Conservation (phyloP, 2,888 invertebrate species). For the Epirrita christyi region DNA sequence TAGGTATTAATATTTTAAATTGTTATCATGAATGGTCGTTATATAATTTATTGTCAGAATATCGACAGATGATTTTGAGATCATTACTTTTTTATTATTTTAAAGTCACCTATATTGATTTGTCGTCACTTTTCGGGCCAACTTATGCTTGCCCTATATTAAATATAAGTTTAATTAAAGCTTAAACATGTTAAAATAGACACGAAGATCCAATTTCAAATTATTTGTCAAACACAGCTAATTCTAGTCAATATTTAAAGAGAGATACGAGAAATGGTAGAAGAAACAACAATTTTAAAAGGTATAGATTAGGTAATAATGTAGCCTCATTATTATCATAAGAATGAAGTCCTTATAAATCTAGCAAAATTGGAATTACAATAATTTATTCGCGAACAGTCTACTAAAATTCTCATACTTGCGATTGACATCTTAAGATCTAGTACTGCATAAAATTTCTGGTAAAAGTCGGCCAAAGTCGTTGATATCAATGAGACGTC, state of each 20-base stretch:
- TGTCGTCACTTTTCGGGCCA: background rate
- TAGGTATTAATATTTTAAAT: slow-evolving; percentile 52
- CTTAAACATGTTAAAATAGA: slow-evolving; percentile 37
- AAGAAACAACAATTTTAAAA: slow-evolving; percentile 13
- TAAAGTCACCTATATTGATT: slow-evolving; percentile 11
- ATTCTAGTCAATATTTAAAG: slow-evolving; percentile 61
- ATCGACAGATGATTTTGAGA: slow-evolving; percentile 17
- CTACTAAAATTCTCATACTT: slow-evolving; percentile 51
- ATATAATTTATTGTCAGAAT: slow-evolving; percentile 65
- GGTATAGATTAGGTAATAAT: slow-evolving; percentile 3
- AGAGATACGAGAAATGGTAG: slow-evolving; percentile 39
- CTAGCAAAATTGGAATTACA: slow-evolving; percentile 10
- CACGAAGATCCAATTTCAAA: slow-evolving; percentile 37
- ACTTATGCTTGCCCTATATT: slow-evolving; percentile 1
- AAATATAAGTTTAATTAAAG: slow-evolving; percentile 33
- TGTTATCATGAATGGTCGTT: slow-evolving; percentile 67
- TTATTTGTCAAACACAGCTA: slow-evolving; percentile 85
- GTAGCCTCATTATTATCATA: slow-evolving; percentile 17
- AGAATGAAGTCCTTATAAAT: slow-evolving; percentile 13
- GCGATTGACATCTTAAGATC: slow-evolving; percentile 76
- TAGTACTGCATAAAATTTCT: slow-evolving; percentile 46
- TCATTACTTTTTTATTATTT: slow-evolving; percentile 7
- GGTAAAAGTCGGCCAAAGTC: slow-evolving; percentile 69
- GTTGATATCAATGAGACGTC: slow-evolving; percentile 65
- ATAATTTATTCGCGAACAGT: slow-evolving; percentile 27